Evolutionary conservation across 1,140 invertebrate species (phyloP), one percentile per base, ranked within the genome.

Genomic region (Papilio dardanus): DNA sequence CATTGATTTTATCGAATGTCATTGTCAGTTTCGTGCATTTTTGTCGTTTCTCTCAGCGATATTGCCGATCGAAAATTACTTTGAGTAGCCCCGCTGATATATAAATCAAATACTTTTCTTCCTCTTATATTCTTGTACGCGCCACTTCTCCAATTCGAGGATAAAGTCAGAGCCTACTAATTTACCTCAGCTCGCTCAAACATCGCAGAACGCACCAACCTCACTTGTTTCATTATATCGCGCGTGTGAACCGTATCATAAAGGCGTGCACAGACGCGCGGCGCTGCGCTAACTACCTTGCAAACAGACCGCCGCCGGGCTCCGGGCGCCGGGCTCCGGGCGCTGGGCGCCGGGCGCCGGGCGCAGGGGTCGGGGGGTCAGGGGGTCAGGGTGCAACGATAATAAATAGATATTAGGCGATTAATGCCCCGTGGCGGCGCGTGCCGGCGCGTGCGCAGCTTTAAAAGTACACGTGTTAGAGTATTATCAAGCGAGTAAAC

Each of bases 351-450:
- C 8, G 35, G 35, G 35, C 12, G 8, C 5, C 5, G 8, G 8
- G 33, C 4, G 40, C 12, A 16, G 16, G 16, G 42, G 5, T 16
- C 42, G 42, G 42, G 16, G 42, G 16, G 16, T 46, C 14, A 37
- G 42, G 42, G 42, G 42, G 42, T 42, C 54, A 28, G 71, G 66
- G 71, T 62, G 71, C 37, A 66, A 76, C 75, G 76, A 76, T 82
- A 84, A 81, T 82, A 86, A 87, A 84, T 76, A 84, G 83, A 86
- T 83, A 83, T 88, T 84, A 88, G 79, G 71, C 80, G 86, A 86
- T 88, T 88, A 88, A 54, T 62, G 75, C 75, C 74, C 73, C 76
- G 62, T 75, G 66, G 40, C 68, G 82, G 46, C 83, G 79, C 84
- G 83, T 81, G 83, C 21, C 80, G 78, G 33, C 74, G 69, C 74